Percentiles rank a stretch among this genome's conserved stretches.
Conservation (phyloP, 2,113 vertebrate genomes). For the Myiagra hebetior region DNA sequence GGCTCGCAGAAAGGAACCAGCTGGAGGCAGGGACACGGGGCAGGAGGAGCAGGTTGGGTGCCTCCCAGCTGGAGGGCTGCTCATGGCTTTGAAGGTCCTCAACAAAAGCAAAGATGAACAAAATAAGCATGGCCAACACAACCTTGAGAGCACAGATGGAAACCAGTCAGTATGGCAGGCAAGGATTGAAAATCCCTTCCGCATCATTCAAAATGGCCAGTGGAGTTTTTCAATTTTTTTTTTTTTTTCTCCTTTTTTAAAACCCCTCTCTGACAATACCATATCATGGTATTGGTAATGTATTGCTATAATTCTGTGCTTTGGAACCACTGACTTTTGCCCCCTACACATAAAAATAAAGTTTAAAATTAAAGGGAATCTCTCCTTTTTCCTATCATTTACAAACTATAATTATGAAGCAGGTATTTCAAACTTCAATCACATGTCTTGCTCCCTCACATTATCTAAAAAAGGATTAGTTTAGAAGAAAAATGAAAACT, state of each 20-base stretch:
- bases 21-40: background rate
- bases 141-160: background rate
- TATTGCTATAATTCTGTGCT: background rate
- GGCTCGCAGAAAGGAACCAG: background rate
- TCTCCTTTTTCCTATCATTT: background rate
- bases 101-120: background rate
- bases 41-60: fast-evolving
- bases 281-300: background rate
- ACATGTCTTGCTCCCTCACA: background rate
- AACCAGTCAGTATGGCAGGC: background rate
- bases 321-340: background rate
- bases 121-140: background rate
- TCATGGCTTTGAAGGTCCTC: background rate
- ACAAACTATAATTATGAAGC: background rate
- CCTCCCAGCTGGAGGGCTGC: background rate
- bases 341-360: background rate
- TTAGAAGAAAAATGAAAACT: background rate
- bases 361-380: background rate
- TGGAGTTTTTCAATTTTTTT: fast-evolving
- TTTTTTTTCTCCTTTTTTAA: background rate
- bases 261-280: background rate
- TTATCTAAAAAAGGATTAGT: background rate
- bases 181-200: background rate
- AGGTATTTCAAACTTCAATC: background rate
- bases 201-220: background rate